phyloP scores from a whole-genome alignment of 2,797 vertebrate species.

The Gallinago stenura region DNA sequence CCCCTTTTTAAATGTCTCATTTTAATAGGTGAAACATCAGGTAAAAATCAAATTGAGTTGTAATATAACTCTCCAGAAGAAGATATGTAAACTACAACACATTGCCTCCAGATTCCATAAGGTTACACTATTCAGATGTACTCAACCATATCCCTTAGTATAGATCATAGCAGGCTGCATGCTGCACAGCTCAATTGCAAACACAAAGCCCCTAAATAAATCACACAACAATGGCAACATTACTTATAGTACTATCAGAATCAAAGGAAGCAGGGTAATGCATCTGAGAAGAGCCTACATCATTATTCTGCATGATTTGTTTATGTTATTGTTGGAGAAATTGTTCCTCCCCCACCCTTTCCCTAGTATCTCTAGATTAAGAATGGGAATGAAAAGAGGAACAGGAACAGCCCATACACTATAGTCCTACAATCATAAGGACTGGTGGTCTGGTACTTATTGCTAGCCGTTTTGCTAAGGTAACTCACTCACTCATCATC shows the following conservation, averaged over 20 bases:
- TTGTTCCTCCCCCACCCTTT: neutral
- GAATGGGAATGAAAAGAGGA: neutral
- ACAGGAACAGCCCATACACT: neutral
- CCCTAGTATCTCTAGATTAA: neutral
- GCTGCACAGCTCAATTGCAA: neutral
- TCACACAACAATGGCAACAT: neutral
- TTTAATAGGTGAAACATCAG: constrained; percentile 79
- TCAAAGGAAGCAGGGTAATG: constrained; percentile 15
- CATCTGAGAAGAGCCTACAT: neutral
- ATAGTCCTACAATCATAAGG: neutral
- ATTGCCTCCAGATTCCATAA: constrained; percentile 32
- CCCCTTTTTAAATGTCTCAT: constrained; percentile 69
- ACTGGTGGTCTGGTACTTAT: neutral
- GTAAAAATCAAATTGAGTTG: constrained; percentile 75
- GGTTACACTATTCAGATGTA: constrained; percentile 24
- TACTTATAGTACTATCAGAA: constrained; percentile 25
- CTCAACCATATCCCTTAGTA: neutral
- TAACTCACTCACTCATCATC: neutral
- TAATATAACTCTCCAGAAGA: constrained; percentile 34
- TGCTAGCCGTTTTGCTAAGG: neutral
- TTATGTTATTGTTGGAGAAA: neutral
- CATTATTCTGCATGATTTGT: neutral
- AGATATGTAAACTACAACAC: neutral
- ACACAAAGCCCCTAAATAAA: constrained; percentile 35
- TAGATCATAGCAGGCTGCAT: neutral